Conservation (phyloP, 35 echinoderm and acorn worm genomes). For the Eucidaris tribuloides region DNA sequence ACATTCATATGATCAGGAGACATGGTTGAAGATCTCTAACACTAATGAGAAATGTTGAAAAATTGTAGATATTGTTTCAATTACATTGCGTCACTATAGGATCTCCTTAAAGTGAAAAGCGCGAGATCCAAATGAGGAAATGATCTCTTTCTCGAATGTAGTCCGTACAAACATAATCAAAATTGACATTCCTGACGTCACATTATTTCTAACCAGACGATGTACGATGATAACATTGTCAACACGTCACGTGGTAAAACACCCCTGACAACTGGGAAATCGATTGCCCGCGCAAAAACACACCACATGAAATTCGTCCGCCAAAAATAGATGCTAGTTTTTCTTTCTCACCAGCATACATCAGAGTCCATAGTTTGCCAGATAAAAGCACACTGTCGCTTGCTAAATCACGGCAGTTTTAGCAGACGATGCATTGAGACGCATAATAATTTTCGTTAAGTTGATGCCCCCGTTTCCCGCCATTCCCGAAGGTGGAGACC, state of each 20-base stretch:
- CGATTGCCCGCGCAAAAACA: neutral
- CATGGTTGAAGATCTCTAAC: neutral
- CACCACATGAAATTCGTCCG: neutral
- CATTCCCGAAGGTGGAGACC: too few relatives aligned
- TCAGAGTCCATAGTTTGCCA: neutral
- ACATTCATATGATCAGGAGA: neutral
- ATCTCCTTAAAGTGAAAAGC: too few relatives aligned
- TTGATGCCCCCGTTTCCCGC: too few relatives aligned
- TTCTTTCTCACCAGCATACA: neutral
- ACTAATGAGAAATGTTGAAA: too few relatives aligned
- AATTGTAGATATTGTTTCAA: too few relatives aligned
- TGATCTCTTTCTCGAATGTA: too few relatives aligned
- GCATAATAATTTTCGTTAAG: constrained; percentile 20
- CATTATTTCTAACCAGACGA: too few relatives aligned
- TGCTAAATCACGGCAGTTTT: constrained; percentile 18
- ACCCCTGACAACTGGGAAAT: neutral
- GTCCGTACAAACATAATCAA: too few relatives aligned
- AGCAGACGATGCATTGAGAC: neutral
- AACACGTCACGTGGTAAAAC: neutral
- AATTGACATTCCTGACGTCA: too few relatives aligned
- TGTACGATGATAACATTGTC: neutral
- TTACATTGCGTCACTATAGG: too few relatives aligned
- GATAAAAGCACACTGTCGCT: constrained; percentile 11
- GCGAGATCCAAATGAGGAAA: too few relatives aligned
- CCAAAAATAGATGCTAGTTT: neutral